Evolutionary conservation across 2,888 invertebrate species (phyloP).

Genomic region (Parapristionchus giblindavisi): DNA sequence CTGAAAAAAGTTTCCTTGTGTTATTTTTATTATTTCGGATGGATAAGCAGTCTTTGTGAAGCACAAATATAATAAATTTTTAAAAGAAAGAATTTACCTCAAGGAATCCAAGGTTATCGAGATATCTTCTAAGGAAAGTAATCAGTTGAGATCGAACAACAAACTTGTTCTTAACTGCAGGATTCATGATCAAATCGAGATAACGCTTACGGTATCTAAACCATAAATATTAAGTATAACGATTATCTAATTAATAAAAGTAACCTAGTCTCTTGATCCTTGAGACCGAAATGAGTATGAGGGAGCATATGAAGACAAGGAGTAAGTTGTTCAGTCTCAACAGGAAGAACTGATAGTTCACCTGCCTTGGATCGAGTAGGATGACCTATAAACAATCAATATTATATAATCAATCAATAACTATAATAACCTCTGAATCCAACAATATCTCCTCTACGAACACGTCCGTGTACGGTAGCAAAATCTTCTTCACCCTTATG

Average conservation of each 20-base stretch:
- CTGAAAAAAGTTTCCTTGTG: slow-evolving; percentile 55
- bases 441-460: slow-evolving; percentile 90
- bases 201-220: slow-evolving; percentile 85
- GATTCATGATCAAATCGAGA: slow-evolving; percentile 93
- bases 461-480: slow-evolving; percentile 81
- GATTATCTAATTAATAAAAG: slow-evolving; percentile 17
- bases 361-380: slow-evolving; percentile 87
- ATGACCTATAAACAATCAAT: slow-evolving; percentile 68
- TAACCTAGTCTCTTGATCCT: slow-evolving; percentile 81
- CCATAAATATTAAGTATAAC: slow-evolving; percentile 70
- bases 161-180: slow-evolving; percentile 86
- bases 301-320: slow-evolving; percentile 98
- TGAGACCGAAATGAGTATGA: slow-evolving; percentile 94
- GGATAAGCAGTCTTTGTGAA: too few relatives aligned
- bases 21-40: neutral
- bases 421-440: slow-evolving; percentile 50
- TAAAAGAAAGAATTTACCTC: slow-evolving; percentile 76
- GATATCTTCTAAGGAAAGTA: slow-evolving; percentile 84
- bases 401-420: neutral
- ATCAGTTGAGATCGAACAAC: slow-evolving; percentile 74
- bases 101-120: slow-evolving; percentile 90
- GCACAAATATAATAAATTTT: neutral
- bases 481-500: slow-evolving; percentile 79
- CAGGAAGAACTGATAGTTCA: slow-evolving; percentile 92
- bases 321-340: slow-evolving; percentile 80